Base-by-base conservation (phyloP, 2,888 invertebrate species). In the Pseudococcus longispinus region DNA sequence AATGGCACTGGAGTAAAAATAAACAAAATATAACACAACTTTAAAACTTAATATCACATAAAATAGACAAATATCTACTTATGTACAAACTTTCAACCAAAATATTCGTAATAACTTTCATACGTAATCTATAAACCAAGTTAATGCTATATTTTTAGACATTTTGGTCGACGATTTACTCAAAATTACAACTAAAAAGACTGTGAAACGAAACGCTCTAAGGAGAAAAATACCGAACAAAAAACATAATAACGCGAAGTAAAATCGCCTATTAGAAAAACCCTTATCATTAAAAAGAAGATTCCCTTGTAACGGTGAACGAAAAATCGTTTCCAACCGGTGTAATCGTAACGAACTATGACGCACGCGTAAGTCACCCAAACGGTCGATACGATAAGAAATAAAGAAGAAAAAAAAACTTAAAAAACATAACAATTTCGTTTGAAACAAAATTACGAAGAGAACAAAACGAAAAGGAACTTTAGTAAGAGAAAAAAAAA, bases 401-500 rank as follows among this genome's bases (percentile, higher is more conserved):
- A 60, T 60, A 23, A 60, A 23, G 23, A 8, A 70, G 15, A 29
- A 32, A 18, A 70, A 26, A 29, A 29, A 29, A 29, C 70, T 29
- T 70, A 26, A 70, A 70, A 70, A 70, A 29, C 70, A 13, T 70
- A 70, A 70, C 70, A 70, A 70, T 70, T 70, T 29, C 23, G 60
- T 23, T 60, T 2, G 3, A 26, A 26, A 6, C 23, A 65, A 70
- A 65, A 65, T 65, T 13, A 70, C 23, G 2, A 70, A n/a, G 26
- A 70, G 29, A 70, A 70, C 29, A 26, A 70, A 70, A 70, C 60
- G 60, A 70, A 70, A 6, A 70, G 70, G 70, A 70, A 70, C 70
- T 70, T 70, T 13, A 70, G n/a, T n/a, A 29, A 8, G 9, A 13
- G 29, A 70, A 70, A 70, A 70, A 70, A 70, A 29, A 70, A 70